A percentile compares a stretch with the other conserved stretches of the same genome.
phyloP scores from a whole-genome alignment of 2,888 invertebrate genomes.

The Beris chalybata region DNA sequence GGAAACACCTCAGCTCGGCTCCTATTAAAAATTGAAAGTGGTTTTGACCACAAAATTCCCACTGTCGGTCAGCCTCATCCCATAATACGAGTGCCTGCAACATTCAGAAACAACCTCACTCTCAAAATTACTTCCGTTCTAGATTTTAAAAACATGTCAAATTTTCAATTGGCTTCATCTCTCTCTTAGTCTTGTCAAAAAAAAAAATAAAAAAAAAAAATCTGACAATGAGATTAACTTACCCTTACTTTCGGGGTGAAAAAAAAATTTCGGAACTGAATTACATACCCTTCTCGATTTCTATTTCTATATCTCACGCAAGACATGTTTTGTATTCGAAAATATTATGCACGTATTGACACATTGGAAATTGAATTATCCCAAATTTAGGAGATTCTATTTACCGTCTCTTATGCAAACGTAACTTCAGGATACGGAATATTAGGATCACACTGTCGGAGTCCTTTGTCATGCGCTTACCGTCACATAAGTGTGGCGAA shows the following conservation, averaged over 20 bases:
- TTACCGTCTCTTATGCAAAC: constrained; percentile 32
- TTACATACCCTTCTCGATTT: too few relatives aligned
- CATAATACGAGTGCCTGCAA: not conserved
- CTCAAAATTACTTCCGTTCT: constrained; percentile 30
- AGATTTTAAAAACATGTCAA: constrained; percentile 26
- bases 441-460: constrained; percentile 10
- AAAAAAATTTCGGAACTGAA: too few relatives aligned
- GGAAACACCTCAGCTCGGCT: too few relatives aligned
- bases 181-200: constrained; percentile 18
- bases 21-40: not conserved
- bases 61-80: not conserved
- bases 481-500: constrained; percentile 14
- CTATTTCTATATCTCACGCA: constrained; percentile 1
- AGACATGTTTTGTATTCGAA: constrained; percentile 5
- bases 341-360: constrained; percentile 30
- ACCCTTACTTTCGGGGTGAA: constrained; percentile 11
- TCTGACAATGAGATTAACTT: constrained; percentile 28
- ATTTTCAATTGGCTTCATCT: constrained; percentile 28
- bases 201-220: constrained; percentile 9
- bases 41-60: constrained; percentile 3
- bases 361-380: constrained; percentile 35
- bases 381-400: constrained; percentile 33
- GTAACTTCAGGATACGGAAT: constrained; percentile 18
- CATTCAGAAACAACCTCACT: not conserved
- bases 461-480: constrained; percentile 18